Conservation (phyloP, 2,113 vertebrate species). For the Pungitius pungitius region DNA sequence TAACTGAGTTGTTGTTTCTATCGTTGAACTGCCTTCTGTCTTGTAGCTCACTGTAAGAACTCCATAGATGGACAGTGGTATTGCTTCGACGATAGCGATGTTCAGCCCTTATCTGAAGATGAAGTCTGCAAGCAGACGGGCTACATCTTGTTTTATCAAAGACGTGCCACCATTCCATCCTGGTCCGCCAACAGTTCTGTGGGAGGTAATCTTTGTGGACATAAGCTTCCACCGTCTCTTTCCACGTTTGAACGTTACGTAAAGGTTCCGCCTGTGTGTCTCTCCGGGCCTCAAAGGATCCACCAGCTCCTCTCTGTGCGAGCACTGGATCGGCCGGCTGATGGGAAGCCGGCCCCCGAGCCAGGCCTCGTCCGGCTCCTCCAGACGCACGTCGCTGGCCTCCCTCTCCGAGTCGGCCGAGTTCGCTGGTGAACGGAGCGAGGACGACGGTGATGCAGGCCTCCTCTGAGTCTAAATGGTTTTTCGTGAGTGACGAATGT, state of each 20-base stretch:
- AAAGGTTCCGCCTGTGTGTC: background rate
- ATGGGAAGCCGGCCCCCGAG: conserved; percentile 95
- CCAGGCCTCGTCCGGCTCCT: conserved; percentile 92
- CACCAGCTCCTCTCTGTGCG: conserved; percentile 95
- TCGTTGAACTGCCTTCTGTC: background rate
- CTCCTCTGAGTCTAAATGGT: conserved; percentile 17
- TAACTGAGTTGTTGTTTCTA: too few relatives aligned
- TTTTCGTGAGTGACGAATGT: too few relatives aligned
- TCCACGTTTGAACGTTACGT: background rate
- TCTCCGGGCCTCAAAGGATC: conserved; percentile 83
- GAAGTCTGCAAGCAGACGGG: conserved; percentile 94
- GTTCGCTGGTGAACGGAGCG: conserved; percentile 92
- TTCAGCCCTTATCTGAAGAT: conserved; percentile 90
- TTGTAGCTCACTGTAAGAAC: conserved; percentile 95
- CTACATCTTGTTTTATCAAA: conserved; percentile 98
- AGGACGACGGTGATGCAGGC: conserved; percentile 89
- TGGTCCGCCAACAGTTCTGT: conserved; percentile 99
- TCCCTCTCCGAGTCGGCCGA: conserved; percentile 95
- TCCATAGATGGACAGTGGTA: conserved; percentile 98
- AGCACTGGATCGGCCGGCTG: conserved; percentile 97
- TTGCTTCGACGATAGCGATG: conserved; percentile 97
- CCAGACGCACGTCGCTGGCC: conserved; percentile 92
- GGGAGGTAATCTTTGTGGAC: conserved; percentile 83
- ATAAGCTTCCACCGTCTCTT: background rate
- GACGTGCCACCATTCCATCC: conserved; percentile 91